phyloP scores from a whole-genome alignment of 2,113 vertebrate genomes.

The Psephotus haematonotus region DNA sequence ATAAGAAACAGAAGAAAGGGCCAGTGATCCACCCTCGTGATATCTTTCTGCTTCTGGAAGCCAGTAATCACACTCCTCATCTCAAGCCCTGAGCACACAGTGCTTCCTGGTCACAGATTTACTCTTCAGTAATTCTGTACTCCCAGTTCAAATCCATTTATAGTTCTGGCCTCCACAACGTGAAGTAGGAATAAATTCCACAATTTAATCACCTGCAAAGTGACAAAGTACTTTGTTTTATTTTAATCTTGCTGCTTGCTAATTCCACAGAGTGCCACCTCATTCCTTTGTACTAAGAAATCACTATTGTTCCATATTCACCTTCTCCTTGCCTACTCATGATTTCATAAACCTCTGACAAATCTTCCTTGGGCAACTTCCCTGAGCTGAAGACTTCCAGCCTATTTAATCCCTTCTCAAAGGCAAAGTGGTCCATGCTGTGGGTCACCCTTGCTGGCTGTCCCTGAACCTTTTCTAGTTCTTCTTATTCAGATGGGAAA shows the following conservation, averaged over 20 bases:
- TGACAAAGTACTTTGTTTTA: background rate
- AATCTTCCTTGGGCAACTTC: background rate
- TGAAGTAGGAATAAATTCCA: background rate
- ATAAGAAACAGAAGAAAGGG: too few species aligned
- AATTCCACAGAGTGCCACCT: slow-evolving; percentile 12
- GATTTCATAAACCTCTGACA: background rate
- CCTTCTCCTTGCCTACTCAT: slow-evolving; percentile 26
- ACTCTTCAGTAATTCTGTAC: background rate
- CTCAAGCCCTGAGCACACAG: background rate
- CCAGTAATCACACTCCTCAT: accelerated
- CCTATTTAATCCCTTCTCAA: background rate
- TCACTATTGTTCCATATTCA: background rate
- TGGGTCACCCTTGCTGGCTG: background rate
- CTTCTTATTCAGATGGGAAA: background rate
- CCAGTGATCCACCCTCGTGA: accelerated
- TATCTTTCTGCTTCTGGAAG: background rate
- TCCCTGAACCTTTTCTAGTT: background rate
- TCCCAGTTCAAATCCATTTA: background rate
- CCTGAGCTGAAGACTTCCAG: background rate
- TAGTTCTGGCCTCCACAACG: background rate
- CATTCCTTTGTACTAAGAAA: slow-evolving; percentile 11
- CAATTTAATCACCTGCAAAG: background rate
- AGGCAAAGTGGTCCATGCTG: accelerated
- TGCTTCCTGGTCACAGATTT: background rate
- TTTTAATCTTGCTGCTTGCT: slow-evolving; percentile 22